Percentiles rank a stretch among this genome's conserved stretches.
Conservation (phyloP, 2,113 vertebrate genomes). For the Ellobius talpinus region DNA sequence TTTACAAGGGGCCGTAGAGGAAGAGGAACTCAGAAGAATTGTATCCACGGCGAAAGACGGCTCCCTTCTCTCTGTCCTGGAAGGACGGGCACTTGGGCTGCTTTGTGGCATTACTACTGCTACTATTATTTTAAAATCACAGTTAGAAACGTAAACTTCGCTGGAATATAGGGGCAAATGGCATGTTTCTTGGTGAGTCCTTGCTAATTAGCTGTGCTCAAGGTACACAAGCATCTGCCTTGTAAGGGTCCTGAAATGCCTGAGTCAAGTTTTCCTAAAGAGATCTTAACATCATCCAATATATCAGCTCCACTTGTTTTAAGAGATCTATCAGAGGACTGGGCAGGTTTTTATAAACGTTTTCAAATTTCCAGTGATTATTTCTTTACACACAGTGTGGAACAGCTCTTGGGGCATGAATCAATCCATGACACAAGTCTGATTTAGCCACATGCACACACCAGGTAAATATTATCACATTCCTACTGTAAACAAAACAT, state of each 20-base stretch:
- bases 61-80: background rate
- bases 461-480: background rate
- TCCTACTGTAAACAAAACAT: background rate
- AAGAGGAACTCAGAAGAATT: conserved; percentile 64
- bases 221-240: background rate
- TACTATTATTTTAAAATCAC: background rate
- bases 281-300: background rate
- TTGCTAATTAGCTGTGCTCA: background rate
- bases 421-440: background rate
- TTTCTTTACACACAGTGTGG: background rate
- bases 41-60: background rate
- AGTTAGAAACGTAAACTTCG: conserved; percentile 19
- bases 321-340: background rate
- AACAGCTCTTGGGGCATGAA: background rate
- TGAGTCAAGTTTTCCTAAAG: background rate
- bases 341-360: background rate
- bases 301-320: background rate
- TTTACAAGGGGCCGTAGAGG: conserved; percentile 30
- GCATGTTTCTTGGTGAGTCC: background rate
- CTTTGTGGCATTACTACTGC: background rate
- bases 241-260: background rate
- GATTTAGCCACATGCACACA: background rate
- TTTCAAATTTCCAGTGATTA: background rate
- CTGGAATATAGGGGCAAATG: background rate
- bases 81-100: conserved; percentile 56